Conservation (phyloP, 2,797 vertebrate genomes). For the Synanceia verrucosa region DNA sequence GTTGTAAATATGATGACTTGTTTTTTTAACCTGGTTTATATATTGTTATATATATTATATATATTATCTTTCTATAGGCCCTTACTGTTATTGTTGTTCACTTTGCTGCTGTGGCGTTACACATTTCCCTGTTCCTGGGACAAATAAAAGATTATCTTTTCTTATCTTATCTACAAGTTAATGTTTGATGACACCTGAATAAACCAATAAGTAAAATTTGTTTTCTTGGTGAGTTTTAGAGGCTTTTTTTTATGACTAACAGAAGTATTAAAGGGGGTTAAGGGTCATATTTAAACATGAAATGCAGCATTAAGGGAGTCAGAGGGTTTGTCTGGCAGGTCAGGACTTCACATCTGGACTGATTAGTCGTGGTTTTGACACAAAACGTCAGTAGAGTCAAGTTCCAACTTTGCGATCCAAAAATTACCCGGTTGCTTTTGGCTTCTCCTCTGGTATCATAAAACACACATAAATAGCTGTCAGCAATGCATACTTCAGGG, state of each 20-base stretch:
- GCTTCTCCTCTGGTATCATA: not conserved
- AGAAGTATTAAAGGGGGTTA: not conserved
- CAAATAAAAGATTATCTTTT: too few relatives aligned
- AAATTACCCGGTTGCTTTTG: not conserved
- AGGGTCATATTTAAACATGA: not conserved
- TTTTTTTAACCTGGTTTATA: too few relatives aligned
- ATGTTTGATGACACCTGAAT: not conserved
- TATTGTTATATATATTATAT: too few relatives aligned
- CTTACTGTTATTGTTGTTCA: too few relatives aligned
- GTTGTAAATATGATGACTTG: too few relatives aligned
- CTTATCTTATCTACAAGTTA: too few relatives aligned
- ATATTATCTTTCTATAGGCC: too few relatives aligned
- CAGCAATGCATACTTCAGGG: too few relatives aligned
- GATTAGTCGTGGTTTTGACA: conserved; percentile 34
- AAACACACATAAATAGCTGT: not conserved
- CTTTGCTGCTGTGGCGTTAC: too few relatives aligned
- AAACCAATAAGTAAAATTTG: not conserved
- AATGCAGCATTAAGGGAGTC: conserved; percentile 1
- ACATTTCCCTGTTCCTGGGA: too few relatives aligned
- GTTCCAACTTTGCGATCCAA: not conserved
- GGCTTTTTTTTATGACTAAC: not conserved
- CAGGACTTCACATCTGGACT: conserved; percentile 54
- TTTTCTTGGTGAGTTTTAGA: not conserved
- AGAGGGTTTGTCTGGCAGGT: conserved; percentile 37
- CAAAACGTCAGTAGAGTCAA: conserved; percentile 3